These are phyloP conservation scores for Camponotus vicinus DNA, from an alignment of 1,140 invertebrate genomes.

Conservation along the genomic window DNA sequence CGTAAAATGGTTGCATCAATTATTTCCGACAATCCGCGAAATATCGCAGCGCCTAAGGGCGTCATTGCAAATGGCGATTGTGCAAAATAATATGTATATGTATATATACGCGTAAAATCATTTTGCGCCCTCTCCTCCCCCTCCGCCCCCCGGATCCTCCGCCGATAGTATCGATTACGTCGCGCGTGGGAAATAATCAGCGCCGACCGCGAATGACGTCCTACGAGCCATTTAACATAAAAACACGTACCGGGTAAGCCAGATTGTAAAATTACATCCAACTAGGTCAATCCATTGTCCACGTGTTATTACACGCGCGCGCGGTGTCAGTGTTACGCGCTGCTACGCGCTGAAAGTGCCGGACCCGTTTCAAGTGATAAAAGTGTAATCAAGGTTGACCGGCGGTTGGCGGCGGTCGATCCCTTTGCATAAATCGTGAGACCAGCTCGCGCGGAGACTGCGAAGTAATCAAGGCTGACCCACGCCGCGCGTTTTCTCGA, in stretches of 20 bases:
- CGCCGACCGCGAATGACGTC: slow-evolving; percentile 27
- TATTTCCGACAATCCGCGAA: background rate
- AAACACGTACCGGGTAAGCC: slow-evolving; percentile 35
- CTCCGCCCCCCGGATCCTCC: too few species aligned
- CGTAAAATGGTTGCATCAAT: background rate
- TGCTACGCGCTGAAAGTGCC: slow-evolving; percentile 50
- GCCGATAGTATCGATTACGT: slow-evolving; percentile 35
- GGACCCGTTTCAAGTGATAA: slow-evolving; percentile 57
- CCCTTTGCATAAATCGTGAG: slow-evolving; percentile 61
- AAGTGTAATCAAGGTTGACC: slow-evolving; percentile 61
- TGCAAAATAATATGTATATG: slow-evolving; percentile 32
- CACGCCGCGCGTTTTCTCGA: slow-evolving; percentile 40
- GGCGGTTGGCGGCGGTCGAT: slow-evolving; percentile 35
- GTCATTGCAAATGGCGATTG: slow-evolving; percentile 30
- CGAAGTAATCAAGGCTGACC: slow-evolving; percentile 56
- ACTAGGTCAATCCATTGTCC: slow-evolving; percentile 44
- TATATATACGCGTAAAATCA: too few species aligned
- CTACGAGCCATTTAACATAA: slow-evolving; percentile 47
- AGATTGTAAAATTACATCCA: slow-evolving; percentile 55
- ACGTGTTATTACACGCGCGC: slow-evolving; percentile 45
- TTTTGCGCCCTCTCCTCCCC: too few species aligned
- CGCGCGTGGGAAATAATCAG: slow-evolving; percentile 54
- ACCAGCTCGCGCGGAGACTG: slow-evolving; percentile 36
- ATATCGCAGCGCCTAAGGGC: slow-evolving; percentile 1
- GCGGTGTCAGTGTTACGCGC: slow-evolving; percentile 47